Percentiles rank a stretch among this genome's conserved stretches.
Conservation (phyloP, 37 sponge, comb jelly and placozoan genomes). For the Hormiphora californensis region DNA sequence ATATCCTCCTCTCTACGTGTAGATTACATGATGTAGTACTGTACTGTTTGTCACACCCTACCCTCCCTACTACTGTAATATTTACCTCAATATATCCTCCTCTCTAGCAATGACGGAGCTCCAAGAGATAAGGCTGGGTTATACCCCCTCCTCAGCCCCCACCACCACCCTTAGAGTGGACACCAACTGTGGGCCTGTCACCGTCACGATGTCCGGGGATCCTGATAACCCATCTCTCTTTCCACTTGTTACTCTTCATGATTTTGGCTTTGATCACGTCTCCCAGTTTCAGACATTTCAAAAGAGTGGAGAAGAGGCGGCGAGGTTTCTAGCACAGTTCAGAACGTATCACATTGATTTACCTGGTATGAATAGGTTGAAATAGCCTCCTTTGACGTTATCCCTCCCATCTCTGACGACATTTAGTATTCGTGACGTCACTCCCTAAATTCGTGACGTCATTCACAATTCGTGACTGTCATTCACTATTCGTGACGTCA, state of each 20-base stretch:
- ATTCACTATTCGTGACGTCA: not conserved
- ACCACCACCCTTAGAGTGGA: constrained; percentile 4
- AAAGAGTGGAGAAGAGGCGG: not conserved
- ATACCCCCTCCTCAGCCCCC: not conserved
- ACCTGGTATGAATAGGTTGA: constrained; percentile 21
- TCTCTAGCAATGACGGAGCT: not conserved
- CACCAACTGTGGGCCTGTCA: constrained; percentile 31
- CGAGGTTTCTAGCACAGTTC: constrained; percentile 22
- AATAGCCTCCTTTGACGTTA: too few species aligned
- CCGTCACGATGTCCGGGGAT: not conserved
- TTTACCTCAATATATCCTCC: too few species aligned
- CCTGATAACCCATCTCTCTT: not conserved
- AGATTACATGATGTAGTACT: too few species aligned
- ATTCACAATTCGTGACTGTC: not conserved
- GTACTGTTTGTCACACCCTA: too few species aligned
- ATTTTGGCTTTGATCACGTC: constrained; percentile 45
- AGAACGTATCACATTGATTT: constrained; percentile 45
- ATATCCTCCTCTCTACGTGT: too few species aligned
- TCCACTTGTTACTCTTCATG: constrained; percentile 37
- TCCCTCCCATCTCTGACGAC: too few species aligned
- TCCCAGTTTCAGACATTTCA: constrained; percentile 10
- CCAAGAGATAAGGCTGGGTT: constrained; percentile 34
- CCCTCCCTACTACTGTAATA: too few species aligned
- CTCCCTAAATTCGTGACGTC: not conserved
- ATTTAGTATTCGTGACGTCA: not conserved